These are phyloP conservation scores for Berghia stephanieae DNA, from an alignment of 1,140 invertebrate genomes.

Conservation along the genomic window DNA sequence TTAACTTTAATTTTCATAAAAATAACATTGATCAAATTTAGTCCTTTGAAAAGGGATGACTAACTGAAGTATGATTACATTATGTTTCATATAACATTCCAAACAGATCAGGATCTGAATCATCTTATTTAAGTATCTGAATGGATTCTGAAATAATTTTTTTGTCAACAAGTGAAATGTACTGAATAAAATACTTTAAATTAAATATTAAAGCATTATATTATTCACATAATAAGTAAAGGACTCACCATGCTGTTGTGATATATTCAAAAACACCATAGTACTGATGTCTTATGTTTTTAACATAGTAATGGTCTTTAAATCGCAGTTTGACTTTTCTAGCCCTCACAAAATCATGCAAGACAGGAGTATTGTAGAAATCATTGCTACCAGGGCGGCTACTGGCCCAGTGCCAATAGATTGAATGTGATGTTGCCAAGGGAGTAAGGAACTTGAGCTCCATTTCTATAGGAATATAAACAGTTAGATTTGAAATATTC, in stretches of 20 bases:
- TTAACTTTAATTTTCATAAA: no score
- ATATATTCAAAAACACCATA: conserved; percentile 59
- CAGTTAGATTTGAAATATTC: neutral
- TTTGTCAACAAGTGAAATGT: no score
- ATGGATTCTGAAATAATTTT: no score
- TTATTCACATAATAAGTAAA: no score
- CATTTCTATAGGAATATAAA: conserved; percentile 23
- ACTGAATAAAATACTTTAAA: no score
- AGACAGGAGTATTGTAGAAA: conserved; percentile 59
- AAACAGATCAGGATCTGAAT: no score
- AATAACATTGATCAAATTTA: no score
- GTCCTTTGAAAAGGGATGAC: no score
- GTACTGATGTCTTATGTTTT: conserved; percentile 54
- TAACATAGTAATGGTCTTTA: conserved; percentile 53
- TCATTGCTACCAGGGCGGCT: conserved; percentile 56
- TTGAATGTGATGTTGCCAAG: conserved; percentile 63
- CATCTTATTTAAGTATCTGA: no score
- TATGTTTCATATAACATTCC: no score
- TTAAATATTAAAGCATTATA: no score
- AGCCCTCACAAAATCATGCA: conserved; percentile 60
- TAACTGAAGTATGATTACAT: no score
- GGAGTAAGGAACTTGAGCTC: conserved; percentile 45
- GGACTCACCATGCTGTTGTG: conserved; percentile 59
- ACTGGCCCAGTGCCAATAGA: conserved; percentile 58
- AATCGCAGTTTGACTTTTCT: conserved; percentile 51